phyloP scores from a whole-genome alignment of 1,140 invertebrate species.

The Plodia interpunctella region DNA sequence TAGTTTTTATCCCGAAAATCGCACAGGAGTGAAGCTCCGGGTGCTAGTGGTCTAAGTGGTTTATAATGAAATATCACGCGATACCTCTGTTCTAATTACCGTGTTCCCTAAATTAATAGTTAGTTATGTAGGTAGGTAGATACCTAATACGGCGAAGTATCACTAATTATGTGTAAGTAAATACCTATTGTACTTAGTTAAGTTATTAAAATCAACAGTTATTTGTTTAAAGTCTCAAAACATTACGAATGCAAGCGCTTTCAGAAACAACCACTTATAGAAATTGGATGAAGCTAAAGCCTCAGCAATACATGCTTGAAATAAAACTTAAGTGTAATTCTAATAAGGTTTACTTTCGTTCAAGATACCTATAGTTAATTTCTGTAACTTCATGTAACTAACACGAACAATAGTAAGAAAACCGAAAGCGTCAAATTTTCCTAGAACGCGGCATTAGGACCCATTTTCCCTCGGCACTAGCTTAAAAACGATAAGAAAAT shows the following conservation, averaged over 20 bases:
- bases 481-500: constrained; percentile 62
- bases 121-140: too few relatives aligned
- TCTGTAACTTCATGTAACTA: constrained; percentile 4
- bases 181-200: too few relatives aligned
- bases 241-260: not conserved
- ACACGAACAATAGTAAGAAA: constrained; percentile 21
- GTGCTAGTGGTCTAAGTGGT: too few relatives aligned
- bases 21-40: too few relatives aligned
- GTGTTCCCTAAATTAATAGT: too few relatives aligned
- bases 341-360: not conserved
- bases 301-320: not conserved
- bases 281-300: not conserved
- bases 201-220: not conserved
- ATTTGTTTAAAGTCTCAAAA: not conserved
- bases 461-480: constrained; percentile 32
- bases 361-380: not conserved
- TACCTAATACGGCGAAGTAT: too few relatives aligned
- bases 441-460: constrained; percentile 26
- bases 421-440: constrained; percentile 35
- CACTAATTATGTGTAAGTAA: not conserved
- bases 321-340: not conserved
- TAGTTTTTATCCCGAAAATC: too few relatives aligned
- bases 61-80: too few relatives aligned
- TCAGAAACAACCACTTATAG: not conserved
- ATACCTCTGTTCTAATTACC: too few relatives aligned